These are phyloP conservation scores for Aramus guarauna DNA, from an alignment of 2,113 vertebrate genomes.

Conservation along the genomic window DNA sequence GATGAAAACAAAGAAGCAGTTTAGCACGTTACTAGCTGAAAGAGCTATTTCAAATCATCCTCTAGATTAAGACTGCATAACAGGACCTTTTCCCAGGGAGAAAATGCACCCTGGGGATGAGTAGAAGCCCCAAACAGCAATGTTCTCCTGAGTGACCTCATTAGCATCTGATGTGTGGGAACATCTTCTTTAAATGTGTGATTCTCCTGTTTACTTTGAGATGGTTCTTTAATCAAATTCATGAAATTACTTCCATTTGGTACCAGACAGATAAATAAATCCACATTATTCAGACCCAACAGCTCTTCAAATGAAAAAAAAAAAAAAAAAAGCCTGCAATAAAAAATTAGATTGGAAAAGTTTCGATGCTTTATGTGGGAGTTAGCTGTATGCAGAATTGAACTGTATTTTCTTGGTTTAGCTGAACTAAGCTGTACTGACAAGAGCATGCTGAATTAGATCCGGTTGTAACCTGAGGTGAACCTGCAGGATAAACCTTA, in stretches of 20 bases:
- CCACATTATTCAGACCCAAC: not conserved
- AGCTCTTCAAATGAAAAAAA: not conserved
- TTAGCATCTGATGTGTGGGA: not conserved
- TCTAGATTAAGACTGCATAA: not conserved
- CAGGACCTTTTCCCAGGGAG: not conserved
- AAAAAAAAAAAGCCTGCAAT: not conserved
- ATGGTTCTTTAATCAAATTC: not conserved
- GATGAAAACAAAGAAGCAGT: not conserved
- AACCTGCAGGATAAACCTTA: slow-evolving; percentile 62
- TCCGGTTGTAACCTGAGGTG: slow-evolving; percentile 56
- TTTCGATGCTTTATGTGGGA: slow-evolving; percentile 37
- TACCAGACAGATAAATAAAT: slow-evolving; percentile 15
- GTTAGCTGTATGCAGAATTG: slow-evolving; percentile 35
- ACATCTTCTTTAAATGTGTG: not conserved
- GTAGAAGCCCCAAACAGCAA: not conserved
- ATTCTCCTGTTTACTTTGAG: not conserved
- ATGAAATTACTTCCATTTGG: not conserved
- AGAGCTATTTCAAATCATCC: not conserved
- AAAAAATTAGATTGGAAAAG: slow-evolving; percentile 24
- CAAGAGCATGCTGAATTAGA: slow-evolving; percentile 60
- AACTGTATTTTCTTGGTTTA: slow-evolving; percentile 53
- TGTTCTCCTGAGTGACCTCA: not conserved
- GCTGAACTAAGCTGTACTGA: slow-evolving; percentile 62
- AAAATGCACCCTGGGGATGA: not conserved
- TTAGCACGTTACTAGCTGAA: not conserved